These are phyloP conservation scores for Holotrichia oblita DNA, from an alignment of 1,140 invertebrate genomes.

Conservation along the genomic window DNA sequence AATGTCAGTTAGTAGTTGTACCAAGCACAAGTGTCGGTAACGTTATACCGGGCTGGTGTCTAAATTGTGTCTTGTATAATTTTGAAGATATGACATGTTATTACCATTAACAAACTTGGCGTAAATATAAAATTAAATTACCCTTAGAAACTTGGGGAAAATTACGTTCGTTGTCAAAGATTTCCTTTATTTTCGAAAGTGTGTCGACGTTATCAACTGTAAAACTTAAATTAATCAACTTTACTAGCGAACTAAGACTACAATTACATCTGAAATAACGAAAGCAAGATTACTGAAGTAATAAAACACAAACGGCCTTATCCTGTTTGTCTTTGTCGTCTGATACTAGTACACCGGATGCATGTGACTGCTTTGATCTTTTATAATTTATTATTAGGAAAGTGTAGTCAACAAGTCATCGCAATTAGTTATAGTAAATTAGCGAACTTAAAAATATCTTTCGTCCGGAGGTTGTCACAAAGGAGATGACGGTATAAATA, in stretches of 20 bases:
- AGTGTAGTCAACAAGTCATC: conserved; percentile 6
- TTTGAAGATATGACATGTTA: no score
- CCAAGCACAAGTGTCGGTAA: no score
- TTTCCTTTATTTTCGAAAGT: no score
- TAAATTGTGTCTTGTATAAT: no score
- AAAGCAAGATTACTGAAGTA: background rate
- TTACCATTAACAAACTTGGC: no score
- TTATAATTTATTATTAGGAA: conserved; percentile 28
- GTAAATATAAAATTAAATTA: no score
- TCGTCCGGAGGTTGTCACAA: background rate
- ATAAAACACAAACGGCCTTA: background rate
- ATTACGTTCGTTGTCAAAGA: no score
- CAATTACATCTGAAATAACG: background rate
- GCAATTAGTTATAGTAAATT: conserved; percentile 33
- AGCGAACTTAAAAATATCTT: conserved; percentile 26
- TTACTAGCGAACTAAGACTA: background rate
- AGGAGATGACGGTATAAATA: background rate
- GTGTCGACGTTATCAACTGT: background rate
- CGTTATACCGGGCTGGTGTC: no score
- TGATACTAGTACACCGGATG: conserved; percentile 5
- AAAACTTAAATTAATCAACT: background rate
- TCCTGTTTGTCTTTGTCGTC: background rate
- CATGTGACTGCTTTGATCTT: conserved; percentile 6
- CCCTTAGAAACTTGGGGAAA: no score
- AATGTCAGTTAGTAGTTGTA: no score